phyloP scores from a whole-genome alignment of 1,140 invertebrate species.

The Gryllus bimaculatus region DNA sequence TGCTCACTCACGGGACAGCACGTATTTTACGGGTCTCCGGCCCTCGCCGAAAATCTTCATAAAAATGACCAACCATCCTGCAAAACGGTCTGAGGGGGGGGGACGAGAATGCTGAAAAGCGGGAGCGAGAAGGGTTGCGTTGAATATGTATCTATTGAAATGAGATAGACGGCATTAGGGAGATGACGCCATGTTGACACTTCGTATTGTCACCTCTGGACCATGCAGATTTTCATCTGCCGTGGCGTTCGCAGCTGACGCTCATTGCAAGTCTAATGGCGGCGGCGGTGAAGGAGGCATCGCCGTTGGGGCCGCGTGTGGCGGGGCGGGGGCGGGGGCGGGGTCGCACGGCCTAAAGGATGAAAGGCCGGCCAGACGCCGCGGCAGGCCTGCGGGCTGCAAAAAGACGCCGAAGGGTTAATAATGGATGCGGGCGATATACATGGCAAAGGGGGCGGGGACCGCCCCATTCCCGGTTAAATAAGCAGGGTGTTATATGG shows the following conservation, averaged over 20 bases:
- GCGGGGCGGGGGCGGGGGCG: too few relatives aligned
- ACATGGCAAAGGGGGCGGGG: not conserved
- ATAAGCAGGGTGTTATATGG: constrained; percentile 1
- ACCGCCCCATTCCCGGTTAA: not conserved
- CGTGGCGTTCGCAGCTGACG: not conserved
- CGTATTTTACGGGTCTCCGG: too few relatives aligned
- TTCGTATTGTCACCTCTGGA: constrained; percentile 3
- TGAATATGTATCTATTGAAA: constrained; percentile 6
- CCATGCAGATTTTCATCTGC: not conserved
- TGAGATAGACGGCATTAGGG: not conserved
- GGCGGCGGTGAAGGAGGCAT: not conserved
- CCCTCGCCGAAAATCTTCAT: not conserved
- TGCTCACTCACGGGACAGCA: too few relatives aligned
- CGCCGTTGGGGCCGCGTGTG: not conserved
- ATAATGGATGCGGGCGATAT: constrained; percentile 3
- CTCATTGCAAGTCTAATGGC: constrained; percentile 1
- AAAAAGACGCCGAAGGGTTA: constrained; percentile 3
- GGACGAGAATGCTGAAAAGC: not conserved
- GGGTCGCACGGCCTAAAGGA: too few relatives aligned
- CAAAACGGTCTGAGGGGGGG: not conserved
- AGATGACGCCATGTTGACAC: not conserved
- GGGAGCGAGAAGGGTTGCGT: not conserved
- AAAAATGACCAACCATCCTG: not conserved
- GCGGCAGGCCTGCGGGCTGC: not conserved
- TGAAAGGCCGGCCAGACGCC: not conserved